Base-by-base conservation (phyloP, 2,888 invertebrate species). In the Agrochola litura region DNA sequence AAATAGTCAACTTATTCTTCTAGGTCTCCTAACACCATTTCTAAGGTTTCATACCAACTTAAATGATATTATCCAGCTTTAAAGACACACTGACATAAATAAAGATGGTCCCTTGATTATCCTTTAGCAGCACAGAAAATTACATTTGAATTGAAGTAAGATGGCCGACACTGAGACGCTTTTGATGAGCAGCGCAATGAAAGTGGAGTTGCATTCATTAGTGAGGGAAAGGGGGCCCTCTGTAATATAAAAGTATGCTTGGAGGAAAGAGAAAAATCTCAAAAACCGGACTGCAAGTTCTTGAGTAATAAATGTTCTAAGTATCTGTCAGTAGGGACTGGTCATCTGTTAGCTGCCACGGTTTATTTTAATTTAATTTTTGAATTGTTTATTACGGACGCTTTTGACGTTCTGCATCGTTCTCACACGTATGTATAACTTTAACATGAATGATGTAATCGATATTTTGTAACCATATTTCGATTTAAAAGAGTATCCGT, bases 91-190 rank as follows among this genome's bases (percentile, higher is more conserved):
- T 14, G 6, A 58, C 46, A 58, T 71, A 64, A 73, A 84, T 83
- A 80, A 84, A 84, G 64, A 80, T 65, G 43, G 14, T 1, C 1
- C 3, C 52, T 46, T 68, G 49, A 61, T 65, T 49, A 75, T 22
- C 14, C 22, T 52, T 37, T 3, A 46, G 41, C 16, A 43, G 54
- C 65, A 19, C 30, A 69, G 81, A 61, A 80, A 76, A 83, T 81
- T 84, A 72, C 73, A 84, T 84, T 81, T 72, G 69, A 69, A 79
- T 73, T 64, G 14, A 67, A 80, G 54, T 9, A 71, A 68, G 67
- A 67, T 30, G 52, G 54, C 52, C n/a, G 54, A 14, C 65, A 37
- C 46, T 71, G 25, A 60, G 52, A 46, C 9, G 58, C 69, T 76
- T 82, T 83, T 67, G 68, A 79, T 30, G 49, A 60, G 63, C 63